Base-by-base conservation (phyloP, 2,113 vertebrate species). In the Microcebus jonahi region DNA sequence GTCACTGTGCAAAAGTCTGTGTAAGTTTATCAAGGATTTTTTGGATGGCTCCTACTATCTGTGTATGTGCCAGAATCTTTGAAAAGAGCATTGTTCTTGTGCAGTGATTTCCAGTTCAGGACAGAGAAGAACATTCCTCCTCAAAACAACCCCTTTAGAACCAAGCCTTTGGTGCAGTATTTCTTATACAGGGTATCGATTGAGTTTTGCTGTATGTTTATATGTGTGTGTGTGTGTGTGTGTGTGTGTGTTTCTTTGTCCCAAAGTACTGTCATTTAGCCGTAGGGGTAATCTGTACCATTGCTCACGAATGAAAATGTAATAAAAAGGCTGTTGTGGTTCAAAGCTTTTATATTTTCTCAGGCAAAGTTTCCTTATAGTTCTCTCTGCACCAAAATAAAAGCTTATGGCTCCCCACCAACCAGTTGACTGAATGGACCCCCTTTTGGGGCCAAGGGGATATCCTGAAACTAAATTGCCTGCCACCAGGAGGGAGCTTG, bases 51-150 rank as follows among this genome's bases (percentile, higher is more conserved):
- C 75, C 53, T 94, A 73, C 83, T 98, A 67, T 95, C 90, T 90
- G 90, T 76, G 8, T 31, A 4, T 0, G 85, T 98, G 98, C 98
- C 98, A 79, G 96, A 65, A 61, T 88, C 94, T 94, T 95, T 65
- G 2, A 94, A 97, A 79, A 73, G 73, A 81, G 94, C 94, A 86
- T 97, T 98, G 98, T 98, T 83, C 68, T 53, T 86, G 85, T 94
- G 84, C 73, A 1, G 29, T 97, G 98, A 98, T 97, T 98, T 97
- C 0, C 79, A 84, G 84, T 97, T 97, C 95, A 80, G 97, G 29
- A 73, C 61, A 65, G 68, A 90, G 85, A 76, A 0, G 88, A 36
- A 85, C 10, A 1, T 90, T 59, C 76, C 29, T 76, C 48, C 94
- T 90, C 48, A n/a, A 80, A 95, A 79, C 36, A 91, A 29, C 48